Percentiles rank a stretch among this genome's conserved stretches.
phyloP scores from a whole-genome alignment of 1,140 invertebrate genomes.

The Zophobas morio region DNA sequence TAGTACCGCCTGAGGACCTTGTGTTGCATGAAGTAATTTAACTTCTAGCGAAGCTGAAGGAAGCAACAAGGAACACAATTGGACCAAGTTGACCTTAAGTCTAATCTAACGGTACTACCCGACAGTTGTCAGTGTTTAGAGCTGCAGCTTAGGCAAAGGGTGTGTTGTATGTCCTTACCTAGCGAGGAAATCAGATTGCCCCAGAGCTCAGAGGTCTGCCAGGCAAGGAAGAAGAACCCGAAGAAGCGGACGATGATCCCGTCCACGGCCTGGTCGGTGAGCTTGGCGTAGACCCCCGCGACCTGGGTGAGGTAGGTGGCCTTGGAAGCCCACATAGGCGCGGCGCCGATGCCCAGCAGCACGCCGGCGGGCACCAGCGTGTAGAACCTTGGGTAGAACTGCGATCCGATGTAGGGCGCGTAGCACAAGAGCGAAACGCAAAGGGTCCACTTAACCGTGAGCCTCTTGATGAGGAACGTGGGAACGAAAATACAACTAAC shows the following conservation, averaged over 20 bases:
- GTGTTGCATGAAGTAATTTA: neutral
- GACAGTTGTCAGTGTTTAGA: too few species aligned
- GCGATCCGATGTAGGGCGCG: constrained; percentile 92
- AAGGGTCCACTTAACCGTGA: constrained; percentile 96
- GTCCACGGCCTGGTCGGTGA: constrained; percentile 89
- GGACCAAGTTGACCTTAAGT: too few species aligned
- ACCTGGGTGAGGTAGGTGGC: constrained; percentile 96
- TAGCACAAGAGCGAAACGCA: constrained; percentile 93
- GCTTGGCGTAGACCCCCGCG: constrained; percentile 89
- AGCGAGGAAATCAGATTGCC: constrained; percentile 97
- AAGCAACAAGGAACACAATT: too few species aligned
- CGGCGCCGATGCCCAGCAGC: constrained; percentile 90
- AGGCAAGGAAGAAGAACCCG: constrained; percentile 97
- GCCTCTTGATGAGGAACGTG: constrained; percentile 87
- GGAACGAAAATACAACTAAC: constrained; percentile 95
- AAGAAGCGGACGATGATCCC: constrained; percentile 96
- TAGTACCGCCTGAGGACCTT: too few species aligned
- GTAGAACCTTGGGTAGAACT: constrained; percentile 92
- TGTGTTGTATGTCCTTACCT: constrained; percentile 72
- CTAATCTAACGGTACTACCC: too few species aligned
- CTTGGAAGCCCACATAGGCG: constrained; percentile 97
- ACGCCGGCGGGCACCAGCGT: constrained; percentile 94
- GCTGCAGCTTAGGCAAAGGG: neutral
- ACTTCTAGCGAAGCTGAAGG: neutral
- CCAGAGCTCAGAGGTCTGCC: constrained; percentile 96